Conservation (phyloP, 2,888 invertebrate genomes). For the Agrotis clavis region DNA sequence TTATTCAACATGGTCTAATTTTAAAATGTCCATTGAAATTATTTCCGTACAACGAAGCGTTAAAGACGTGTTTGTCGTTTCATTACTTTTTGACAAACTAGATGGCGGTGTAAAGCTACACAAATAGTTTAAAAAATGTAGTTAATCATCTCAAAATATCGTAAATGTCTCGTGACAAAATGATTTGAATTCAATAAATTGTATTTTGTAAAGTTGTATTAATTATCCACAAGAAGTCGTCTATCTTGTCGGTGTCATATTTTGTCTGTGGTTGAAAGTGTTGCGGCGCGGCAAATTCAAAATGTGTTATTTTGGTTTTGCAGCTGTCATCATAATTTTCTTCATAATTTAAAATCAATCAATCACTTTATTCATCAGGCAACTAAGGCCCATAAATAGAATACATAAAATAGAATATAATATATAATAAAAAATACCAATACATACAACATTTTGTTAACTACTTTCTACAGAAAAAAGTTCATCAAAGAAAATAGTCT, state of each 20-base stretch:
- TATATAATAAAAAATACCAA: too few relatives aligned
- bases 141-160: neutral
- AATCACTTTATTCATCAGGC: too few relatives aligned
- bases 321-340: neutral
- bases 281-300: conserved; percentile 43
- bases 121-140: too few relatives aligned
- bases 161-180: neutral
- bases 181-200: neutral
- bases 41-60: neutral
- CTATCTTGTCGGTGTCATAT: neutral
- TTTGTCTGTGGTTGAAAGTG: conserved; percentile 3
- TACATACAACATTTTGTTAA: too few relatives aligned
- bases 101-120: conserved; percentile 11
- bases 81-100: neutral
- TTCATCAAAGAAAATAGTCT: too few relatives aligned
- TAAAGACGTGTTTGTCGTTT: neutral
- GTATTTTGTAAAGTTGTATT: neutral
- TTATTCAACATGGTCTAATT: neutral
- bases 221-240: neutral
- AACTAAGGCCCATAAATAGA: too few relatives aligned
- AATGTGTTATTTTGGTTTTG: neutral
- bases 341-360: too few relatives aligned
- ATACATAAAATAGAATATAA: too few relatives aligned
- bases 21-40: accelerated
- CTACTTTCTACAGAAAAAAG: too few relatives aligned